Conservation (phyloP, 2,113 vertebrate genomes). For the Myxocyprinus asiaticus region DNA sequence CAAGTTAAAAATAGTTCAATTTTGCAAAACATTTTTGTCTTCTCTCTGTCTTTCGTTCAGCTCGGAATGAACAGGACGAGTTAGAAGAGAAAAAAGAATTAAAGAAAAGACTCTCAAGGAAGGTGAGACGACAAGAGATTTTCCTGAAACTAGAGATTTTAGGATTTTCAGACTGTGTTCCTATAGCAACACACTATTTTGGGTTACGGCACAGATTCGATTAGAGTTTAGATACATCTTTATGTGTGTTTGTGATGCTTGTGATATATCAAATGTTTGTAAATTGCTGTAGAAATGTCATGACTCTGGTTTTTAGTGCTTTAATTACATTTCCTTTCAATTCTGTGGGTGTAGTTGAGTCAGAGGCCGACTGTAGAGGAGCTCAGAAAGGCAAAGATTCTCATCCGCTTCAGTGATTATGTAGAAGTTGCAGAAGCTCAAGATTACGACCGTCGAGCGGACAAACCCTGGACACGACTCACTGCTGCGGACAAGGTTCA, state of each 20-base stretch:
- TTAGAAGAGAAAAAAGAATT: conserved; percentile 97
- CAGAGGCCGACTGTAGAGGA: conserved; percentile 97
- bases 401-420: conserved; percentile 98
- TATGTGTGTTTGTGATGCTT: not conserved
- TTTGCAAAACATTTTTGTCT: not conserved
- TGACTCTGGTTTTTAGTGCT: no score
- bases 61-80: conserved; percentile 94
- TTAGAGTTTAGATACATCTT: not conserved
- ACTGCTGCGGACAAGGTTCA: conserved; percentile 93
- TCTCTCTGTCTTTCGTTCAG: conserved; percentile 70
- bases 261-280: not conserved
- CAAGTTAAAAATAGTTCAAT: no score
- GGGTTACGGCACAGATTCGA: conserved; percentile 1
- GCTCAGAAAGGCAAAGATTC: conserved; percentile 93
- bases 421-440: conserved; percentile 97
- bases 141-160: not conserved
- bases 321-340: no score
- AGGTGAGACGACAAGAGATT: conserved; percentile 74
- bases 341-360: conserved; percentile 79
- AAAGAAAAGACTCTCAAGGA: conserved; percentile 90
- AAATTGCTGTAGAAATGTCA: not conserved
- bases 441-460: conserved; percentile 95
- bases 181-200: conserved; percentile 16
- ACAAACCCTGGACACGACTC: conserved; percentile 97
- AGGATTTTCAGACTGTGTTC: not conserved